These are phyloP conservation scores for Stenichneumon culpator DNA, from an alignment of 2,888 invertebrate species.

Conservation along the genomic window DNA sequence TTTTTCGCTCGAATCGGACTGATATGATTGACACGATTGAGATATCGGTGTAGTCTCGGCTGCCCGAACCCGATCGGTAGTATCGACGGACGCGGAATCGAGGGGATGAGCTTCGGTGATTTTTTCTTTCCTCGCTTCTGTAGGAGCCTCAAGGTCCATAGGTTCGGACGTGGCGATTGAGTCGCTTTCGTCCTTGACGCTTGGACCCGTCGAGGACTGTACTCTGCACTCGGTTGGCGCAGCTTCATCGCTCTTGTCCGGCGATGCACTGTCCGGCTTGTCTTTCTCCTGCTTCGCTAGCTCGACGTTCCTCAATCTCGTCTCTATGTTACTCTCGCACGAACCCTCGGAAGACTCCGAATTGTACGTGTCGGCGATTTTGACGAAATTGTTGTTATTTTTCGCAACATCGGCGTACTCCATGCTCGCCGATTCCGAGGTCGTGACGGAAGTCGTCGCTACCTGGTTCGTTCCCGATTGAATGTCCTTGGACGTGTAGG, in stretches of 20 bases:
- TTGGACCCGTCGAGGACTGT: constrained; percentile 44
- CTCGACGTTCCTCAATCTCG: constrained; percentile 47
- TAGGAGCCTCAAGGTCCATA: constrained; percentile 9
- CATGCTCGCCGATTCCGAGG: neutral
- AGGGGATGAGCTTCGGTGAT: neutral
- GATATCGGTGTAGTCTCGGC: neutral
- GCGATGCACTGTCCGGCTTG: constrained; percentile 20
- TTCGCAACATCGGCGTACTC: constrained; percentile 30
- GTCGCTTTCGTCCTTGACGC: constrained; percentile 24
- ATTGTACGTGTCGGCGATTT: constrained; percentile 55
- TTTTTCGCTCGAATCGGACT: neutral
- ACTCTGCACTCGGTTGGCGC: constrained; percentile 23
- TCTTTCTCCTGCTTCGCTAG: constrained; percentile 4
- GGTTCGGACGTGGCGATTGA: neutral
- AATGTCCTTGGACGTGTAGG: constrained; percentile 77
- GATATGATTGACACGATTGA: neutral
- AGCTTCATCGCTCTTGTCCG: constrained; percentile 37
- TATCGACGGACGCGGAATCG: constrained; percentile 22
- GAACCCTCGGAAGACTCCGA: constrained; percentile 53
- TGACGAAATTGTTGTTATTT: constrained; percentile 74
- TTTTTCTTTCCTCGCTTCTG: constrained; percentile 9
- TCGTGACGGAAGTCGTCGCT: constrained; percentile 65
- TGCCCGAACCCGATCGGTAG: constrained; percentile 14
- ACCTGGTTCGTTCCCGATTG: constrained; percentile 55
- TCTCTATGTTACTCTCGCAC: constrained; percentile 32